These are phyloP conservation scores for Cyprinodon tularosa DNA, from an alignment of 2,113 vertebrate genomes.

Conservation along the genomic window DNA sequence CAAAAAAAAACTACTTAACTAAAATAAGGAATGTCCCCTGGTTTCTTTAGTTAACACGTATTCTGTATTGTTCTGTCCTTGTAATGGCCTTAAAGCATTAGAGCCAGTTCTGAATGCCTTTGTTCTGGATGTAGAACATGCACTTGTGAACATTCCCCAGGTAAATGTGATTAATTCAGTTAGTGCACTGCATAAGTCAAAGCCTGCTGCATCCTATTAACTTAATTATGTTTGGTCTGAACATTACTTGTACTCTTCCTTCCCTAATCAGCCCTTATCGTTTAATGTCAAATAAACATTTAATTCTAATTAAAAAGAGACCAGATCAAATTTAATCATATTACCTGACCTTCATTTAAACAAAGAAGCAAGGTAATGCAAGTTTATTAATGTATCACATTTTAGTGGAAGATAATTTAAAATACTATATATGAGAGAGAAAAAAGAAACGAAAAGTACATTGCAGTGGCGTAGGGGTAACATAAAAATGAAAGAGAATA, in stretches of 20 bases:
- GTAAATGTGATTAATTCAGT: neutral
- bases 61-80: neutral
- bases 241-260: neutral
- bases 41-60: neutral
- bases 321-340: constrained; percentile 11
- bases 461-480: too few relatives aligned
- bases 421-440: too few relatives aligned
- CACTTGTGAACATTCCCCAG: neutral
- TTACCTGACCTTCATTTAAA: neutral
- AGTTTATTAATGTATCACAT: too few relatives aligned
- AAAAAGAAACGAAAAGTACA: too few relatives aligned
- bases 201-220: constrained; percentile 5
- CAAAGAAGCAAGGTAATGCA: neutral
- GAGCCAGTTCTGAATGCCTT: neutral
- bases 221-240: neutral
- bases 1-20: neutral
- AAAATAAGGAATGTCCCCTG: neutral
- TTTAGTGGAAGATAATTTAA: too few relatives aligned
- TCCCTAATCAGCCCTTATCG: neutral
- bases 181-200: neutral
- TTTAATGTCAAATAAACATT: constrained; percentile 3
- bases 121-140: neutral
- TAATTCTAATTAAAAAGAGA: constrained; percentile 6
- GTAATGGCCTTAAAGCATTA: neutral
- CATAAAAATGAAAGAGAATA: too few relatives aligned